These are phyloP conservation scores for Amblyornis subalaris DNA, from an alignment of 2,113 vertebrate genomes.

Conservation along the genomic window DNA sequence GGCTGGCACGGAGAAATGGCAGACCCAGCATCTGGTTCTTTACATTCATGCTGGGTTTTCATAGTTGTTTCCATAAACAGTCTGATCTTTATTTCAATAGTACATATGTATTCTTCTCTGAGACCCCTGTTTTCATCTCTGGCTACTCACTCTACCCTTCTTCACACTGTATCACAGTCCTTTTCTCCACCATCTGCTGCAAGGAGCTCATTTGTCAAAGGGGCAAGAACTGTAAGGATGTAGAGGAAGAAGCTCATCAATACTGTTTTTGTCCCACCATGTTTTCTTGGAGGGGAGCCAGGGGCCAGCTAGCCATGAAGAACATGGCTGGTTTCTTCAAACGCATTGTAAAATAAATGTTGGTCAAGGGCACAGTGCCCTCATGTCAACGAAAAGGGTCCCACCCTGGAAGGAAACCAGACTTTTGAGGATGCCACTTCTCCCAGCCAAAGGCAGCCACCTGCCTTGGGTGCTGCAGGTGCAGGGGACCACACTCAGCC, in stretches of 20 bases:
- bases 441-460: not conserved
- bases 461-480: not conserved
- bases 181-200: not conserved
- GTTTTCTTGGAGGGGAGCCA: not conserved
- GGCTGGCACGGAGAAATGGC: not conserved
- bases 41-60: not conserved
- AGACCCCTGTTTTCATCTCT: not conserved
- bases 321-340: not conserved
- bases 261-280: fast-evolving
- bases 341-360: not conserved
- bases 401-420: not conserved
- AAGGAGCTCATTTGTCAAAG: not conserved
- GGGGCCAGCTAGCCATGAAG: not conserved
- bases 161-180: not conserved
- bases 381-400: not conserved
- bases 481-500: not conserved
- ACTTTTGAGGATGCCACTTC: not conserved
- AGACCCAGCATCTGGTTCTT: not conserved
- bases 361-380: not conserved
- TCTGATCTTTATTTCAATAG: not conserved
- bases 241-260: not conserved
- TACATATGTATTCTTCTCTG: not conserved
- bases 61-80: not conserved
- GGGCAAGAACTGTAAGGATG: not conserved
- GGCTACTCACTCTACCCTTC: not conserved